Evolutionary conservation across 2,888 invertebrate genomes (phyloP), one percentile per base, ranked within the genome.

Genomic region (Cephus runcator): DNA sequence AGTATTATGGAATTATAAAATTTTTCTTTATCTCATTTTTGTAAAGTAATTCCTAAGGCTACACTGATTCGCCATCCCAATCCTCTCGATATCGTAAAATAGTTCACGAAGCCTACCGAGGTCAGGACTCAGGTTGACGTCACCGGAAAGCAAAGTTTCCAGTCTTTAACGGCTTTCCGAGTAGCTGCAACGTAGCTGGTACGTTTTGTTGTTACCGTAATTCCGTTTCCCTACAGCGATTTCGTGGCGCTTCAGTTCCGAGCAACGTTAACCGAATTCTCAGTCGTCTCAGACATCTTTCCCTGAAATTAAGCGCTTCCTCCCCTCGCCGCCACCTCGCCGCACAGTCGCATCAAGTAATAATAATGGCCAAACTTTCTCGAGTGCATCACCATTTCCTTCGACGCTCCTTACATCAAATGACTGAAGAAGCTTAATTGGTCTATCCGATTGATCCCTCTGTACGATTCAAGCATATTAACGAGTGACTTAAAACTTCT

Each of bases 131-230:
- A 73, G 81, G 75, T 81, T 81, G 76, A 79, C 76, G 79, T 78
- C 81, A 69, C 79, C 33, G 77, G 75, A 69, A 78, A 80, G 76
- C 78, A 80, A 79, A 81, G 78, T 81, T 82, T 81, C 79, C 76
- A 77, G 81, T 81, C 80, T 78, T 79, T 81, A 82, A 83, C 81
- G 81, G 81, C 78, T 83, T 83, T 81, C 78, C 40, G 73, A 83
- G 81, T 79, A 77, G 78, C 80, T 77, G 76, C 76, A 79, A 81
- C 80, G 77, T 78, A 75, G 23, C 73, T 77, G 73, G 79, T 78
- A 71, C 56, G 56, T 56, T 56, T 56, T 56, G 56, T 56, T 56
- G 56, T 56, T 56, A 9, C 23, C 23, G 56, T 23, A 56, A 23
- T 56, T 56, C 56, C 56, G 56, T 56, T 56, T 56, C 23, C 56